Evolutionary conservation across 2,113 vertebrate genomes (phyloP).

Genomic region (Pyrgilauda ruficollis): DNA sequence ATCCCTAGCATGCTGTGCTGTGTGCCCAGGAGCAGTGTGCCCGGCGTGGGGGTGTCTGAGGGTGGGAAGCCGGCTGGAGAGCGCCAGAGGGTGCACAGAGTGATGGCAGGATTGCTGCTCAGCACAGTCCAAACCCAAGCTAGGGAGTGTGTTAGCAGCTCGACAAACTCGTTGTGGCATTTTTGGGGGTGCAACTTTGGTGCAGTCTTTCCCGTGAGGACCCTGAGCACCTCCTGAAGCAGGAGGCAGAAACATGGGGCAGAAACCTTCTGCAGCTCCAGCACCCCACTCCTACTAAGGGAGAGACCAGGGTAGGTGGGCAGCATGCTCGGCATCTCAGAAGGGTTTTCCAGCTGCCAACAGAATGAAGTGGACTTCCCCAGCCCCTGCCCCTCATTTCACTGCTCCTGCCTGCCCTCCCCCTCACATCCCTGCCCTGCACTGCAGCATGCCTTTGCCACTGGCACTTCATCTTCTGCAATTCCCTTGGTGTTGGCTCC

Average conservation of each 20-base stretch:
- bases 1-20: background rate
- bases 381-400: background rate
- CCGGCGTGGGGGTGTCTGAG: background rate
- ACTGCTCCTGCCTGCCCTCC: background rate
- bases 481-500: background rate
- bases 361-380: background rate
- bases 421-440: background rate
- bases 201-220: background rate
- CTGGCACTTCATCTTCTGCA: background rate
- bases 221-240: background rate
- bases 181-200: background rate
- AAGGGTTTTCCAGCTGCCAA: background rate
- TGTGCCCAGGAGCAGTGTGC: background rate
- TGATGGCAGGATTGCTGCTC: background rate
- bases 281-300: background rate
- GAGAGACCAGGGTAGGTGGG: background rate
- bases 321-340: background rate
- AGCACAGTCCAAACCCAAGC: background rate
- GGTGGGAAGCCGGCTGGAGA: background rate
- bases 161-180: rapidly evolving
- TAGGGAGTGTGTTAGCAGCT: background rate
- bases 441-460: background rate
- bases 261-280: background rate
- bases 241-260: background rate
- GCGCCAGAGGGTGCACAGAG: rapidly evolving